Conservation (phyloP, 2,888 invertebrate genomes). For the Coelogynopora nodosa region DNA sequence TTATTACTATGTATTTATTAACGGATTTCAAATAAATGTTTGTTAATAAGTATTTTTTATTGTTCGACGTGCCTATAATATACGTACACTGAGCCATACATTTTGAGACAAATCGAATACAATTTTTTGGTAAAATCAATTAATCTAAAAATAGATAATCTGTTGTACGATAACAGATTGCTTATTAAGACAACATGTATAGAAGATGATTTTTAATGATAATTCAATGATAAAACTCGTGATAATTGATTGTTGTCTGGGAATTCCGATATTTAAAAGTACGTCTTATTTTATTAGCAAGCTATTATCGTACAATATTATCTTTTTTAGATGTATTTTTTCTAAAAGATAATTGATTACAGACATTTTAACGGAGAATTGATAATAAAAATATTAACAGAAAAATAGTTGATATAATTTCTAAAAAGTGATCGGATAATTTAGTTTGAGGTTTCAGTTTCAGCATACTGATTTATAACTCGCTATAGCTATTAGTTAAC, state of each 20-base stretch:
- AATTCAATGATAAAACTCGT: slow-evolving; percentile 1
- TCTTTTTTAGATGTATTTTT: slow-evolving; percentile 20
- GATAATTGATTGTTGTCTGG: slow-evolving; percentile 27
- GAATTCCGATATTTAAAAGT: slow-evolving; percentile 30
- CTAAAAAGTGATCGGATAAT: neutral
- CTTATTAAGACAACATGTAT: slow-evolving; percentile 18
- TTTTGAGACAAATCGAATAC: slow-evolving; percentile 16
- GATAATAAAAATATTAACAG: neutral
- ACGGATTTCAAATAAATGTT: slow-evolving; percentile 1
- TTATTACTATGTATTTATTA: neutral
- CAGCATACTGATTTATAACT: neutral
- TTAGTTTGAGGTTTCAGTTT: neutral
- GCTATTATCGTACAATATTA: neutral
- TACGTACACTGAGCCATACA: neutral
- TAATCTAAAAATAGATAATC: neutral
- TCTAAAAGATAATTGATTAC: neutral
- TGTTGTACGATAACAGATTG: neutral
- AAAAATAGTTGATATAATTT: neutral
- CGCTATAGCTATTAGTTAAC: slow-evolving; percentile 9
- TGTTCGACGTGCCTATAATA: slow-evolving; percentile 19
- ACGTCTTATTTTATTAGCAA: neutral
- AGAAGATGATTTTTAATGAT: neutral
- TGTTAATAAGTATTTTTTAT: slow-evolving; percentile 28
- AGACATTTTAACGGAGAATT: neutral
- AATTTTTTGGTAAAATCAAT: slow-evolving; percentile 15